These are phyloP conservation scores for Rhabdophis nuchalis DNA, from an alignment of 2,797 vertebrate species.

Conservation along the genomic window DNA sequence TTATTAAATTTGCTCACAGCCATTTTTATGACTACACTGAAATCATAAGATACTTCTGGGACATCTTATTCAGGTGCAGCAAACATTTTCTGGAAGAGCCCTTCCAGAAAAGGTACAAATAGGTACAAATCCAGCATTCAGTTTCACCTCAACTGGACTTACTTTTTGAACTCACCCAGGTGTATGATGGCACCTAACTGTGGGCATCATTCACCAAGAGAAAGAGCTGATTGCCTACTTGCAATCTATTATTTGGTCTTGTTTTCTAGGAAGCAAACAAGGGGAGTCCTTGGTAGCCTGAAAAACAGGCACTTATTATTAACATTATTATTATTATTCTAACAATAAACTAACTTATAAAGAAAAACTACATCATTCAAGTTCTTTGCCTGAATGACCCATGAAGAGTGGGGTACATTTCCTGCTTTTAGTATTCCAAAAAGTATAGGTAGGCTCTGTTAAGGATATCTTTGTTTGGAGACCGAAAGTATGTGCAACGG, in stretches of 20 bases:
- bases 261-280: not conserved
- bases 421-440: not conserved
- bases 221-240: not conserved
- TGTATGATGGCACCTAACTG: not conserved
- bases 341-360: not conserved
- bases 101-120: too few species aligned
- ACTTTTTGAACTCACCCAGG: not conserved
- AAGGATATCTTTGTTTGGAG: too few species aligned
- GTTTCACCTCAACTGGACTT: not conserved
- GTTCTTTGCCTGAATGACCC: not conserved
- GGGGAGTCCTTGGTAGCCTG: not conserved
- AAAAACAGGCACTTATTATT: not conserved
- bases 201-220: not conserved
- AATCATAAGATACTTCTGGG: constrained; percentile 44
- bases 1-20: not conserved
- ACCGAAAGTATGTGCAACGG: too few species aligned
- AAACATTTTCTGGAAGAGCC: not conserved
- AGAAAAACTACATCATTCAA: not conserved
- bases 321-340: not conserved
- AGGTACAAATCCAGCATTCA: not conserved
- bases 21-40: not conserved
- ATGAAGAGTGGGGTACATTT: not conserved
- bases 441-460: not conserved
- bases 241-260: not conserved
- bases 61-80: not conserved